These are phyloP conservation scores for Thamnaconus septentrionalis DNA, from an alignment of 2,113 vertebrate genomes.

Conservation along the genomic window DNA sequence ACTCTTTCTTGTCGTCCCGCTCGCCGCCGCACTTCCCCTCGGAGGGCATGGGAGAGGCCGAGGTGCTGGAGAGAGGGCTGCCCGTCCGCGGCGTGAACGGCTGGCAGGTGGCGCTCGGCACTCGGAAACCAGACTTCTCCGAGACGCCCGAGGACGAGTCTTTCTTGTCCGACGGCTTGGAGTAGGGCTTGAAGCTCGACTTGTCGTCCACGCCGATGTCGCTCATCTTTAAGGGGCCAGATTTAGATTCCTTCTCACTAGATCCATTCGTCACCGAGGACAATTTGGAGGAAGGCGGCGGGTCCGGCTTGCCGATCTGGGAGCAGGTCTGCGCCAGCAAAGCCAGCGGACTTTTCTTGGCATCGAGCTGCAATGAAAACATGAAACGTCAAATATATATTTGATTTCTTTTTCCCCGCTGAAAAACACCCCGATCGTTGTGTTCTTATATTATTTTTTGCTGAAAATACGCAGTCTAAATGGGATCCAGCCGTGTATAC, in stretches of 20 bases:
- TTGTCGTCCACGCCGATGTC: constrained; percentile 99
- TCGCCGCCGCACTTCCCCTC: constrained; percentile 80
- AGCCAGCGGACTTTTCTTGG: constrained; percentile 98
- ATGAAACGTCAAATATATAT: constrained; percentile 15
- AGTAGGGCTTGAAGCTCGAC: constrained; percentile 99
- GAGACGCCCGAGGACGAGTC: constrained; percentile 84
- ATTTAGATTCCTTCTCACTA: constrained; percentile 94
- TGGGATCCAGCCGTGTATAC: too few relatives aligned
- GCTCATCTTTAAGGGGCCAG: constrained; percentile 93
- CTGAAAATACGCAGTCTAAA: too few relatives aligned
- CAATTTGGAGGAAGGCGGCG: constrained; percentile 94
- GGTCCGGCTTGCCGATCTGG: constrained; percentile 98
- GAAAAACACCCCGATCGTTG: too few relatives aligned
- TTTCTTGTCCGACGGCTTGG: constrained; percentile 95
- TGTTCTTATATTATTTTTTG: too few relatives aligned
- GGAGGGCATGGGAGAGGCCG: constrained; percentile 85
- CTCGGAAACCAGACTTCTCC: constrained; percentile 98
- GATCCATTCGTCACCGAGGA: constrained; percentile 89
- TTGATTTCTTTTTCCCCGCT: background rate
- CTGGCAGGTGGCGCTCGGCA: constrained; percentile 99
- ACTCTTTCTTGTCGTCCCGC: constrained; percentile 82
- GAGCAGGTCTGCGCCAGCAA: constrained; percentile 98
- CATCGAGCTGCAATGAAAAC: constrained; percentile 85
- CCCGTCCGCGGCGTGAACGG: constrained; percentile 98
- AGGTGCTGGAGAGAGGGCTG: constrained; percentile 93